phyloP scores from a whole-genome alignment of 1,140 invertebrate genomes.

The Delia radicum region DNA sequence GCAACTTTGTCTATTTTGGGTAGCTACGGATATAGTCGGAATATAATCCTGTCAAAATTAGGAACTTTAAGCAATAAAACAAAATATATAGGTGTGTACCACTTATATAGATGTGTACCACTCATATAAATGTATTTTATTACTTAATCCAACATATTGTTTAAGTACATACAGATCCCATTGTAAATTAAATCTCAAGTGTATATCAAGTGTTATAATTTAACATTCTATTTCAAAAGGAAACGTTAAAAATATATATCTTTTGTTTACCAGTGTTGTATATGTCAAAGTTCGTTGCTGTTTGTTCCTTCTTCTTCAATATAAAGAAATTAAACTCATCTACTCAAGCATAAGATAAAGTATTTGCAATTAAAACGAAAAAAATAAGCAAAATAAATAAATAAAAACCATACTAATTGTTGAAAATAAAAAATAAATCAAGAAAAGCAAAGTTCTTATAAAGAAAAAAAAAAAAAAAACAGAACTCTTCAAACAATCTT shows the following conservation, averaged over 20 bases:
- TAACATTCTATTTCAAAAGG: background rate
- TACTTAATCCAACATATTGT: too few species aligned
- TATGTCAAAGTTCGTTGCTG: background rate
- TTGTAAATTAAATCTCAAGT: too few species aligned
- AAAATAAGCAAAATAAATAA: conserved; percentile 45
- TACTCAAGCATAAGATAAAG: conserved; percentile 52
- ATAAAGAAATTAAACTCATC: conserved; percentile 41
- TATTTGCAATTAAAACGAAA: conserved; percentile 52
- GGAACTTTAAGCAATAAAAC: too few species aligned
- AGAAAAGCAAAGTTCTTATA: background rate
- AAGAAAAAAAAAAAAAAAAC: too few species aligned
- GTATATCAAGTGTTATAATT: background rate
- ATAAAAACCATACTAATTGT: conserved; percentile 53
- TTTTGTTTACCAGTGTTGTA: background rate
- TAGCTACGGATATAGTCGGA: too few species aligned
- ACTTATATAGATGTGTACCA: too few species aligned
- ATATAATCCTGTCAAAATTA: too few species aligned
- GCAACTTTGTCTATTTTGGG: too few species aligned
- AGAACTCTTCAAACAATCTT: background rate
- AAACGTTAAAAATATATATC: background rate
- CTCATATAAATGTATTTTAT: too few species aligned
- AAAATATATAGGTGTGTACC: too few species aligned
- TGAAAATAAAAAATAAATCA: conserved; percentile 32
- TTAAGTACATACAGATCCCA: too few species aligned
- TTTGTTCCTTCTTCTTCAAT: background rate